Evolutionary conservation across 2,797 vertebrate genomes (phyloP), one percentile per base, ranked within the genome.

Genomic region (Schizopygopsis malacanthus): DNA sequence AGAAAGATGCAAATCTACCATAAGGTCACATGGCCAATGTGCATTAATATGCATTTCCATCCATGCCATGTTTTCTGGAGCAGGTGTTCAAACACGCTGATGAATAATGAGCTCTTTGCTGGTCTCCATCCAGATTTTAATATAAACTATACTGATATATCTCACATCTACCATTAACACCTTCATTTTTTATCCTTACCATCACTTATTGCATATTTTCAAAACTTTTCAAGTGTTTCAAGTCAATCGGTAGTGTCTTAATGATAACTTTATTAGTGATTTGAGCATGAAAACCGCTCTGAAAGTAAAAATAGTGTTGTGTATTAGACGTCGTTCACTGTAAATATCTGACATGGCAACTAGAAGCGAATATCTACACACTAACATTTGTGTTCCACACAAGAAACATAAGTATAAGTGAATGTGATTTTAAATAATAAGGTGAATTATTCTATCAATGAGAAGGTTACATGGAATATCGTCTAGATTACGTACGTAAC

Each of bases 41-140:
- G 73, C 87, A 89, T 80, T 82, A 86, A 82, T 89, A 87, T 84
- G 87, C 76, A 83, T 87, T 84, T 87, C 72, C 77, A 81, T 72
- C 41, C 80, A 79, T 84, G 52, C 85, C 78, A 77, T 86, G 70
- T 87, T 84, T 79, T 79, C 65, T 75, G 85, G 85, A 79, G 85
- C 87, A 90, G 90, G 84, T 90, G 89, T 87, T 89, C 80, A 86
- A 80, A 82, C 79, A 84, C 54, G 77, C 83, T 84, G 76, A 33
- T 87, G 83, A 85, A 89, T 89, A 89, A 90, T 85, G 81, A 89
- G 87, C 81, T 88, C 82, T 87, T 85, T 89, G 87, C 76, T 70
- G 77, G 77, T 83, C 67, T 87, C 72, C 50, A 47, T 83, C 80
- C 77, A 85, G 82, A 89, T 67, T 67, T 16, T 45, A 65, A 63